A percentile compares a stretch with the other conserved stretches of the same genome.
These are phyloP conservation scores for Falcunculus frontatus DNA, from an alignment of 2,113 vertebrate species.

Conservation along the genomic window DNA sequence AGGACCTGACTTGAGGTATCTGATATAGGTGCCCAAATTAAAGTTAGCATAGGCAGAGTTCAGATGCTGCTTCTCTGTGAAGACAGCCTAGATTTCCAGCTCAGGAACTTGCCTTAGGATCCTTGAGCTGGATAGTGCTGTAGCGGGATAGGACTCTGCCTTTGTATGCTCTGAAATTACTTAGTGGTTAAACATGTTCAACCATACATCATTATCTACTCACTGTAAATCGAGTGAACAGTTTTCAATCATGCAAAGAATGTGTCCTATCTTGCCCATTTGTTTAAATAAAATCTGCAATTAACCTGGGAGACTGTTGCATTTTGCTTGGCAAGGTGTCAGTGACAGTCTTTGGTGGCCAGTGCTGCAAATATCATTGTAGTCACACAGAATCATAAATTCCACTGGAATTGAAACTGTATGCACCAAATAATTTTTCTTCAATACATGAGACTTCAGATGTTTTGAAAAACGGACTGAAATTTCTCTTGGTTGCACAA, in stretches of 20 bases:
- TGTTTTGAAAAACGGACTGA: background rate
- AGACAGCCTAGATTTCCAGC: background rate
- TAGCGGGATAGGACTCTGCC: background rate
- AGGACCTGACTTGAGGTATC: background rate
- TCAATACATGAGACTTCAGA: background rate
- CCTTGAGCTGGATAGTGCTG: background rate
- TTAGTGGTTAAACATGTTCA: background rate
- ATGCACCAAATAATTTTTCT: background rate
- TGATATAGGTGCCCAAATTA: background rate
- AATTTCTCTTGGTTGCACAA: background rate
- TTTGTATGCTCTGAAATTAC: background rate
- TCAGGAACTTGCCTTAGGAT: background rate
- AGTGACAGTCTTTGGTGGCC: background rate
- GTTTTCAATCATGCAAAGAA: fast-evolving
- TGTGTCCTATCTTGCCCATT: background rate
- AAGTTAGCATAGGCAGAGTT: background rate
- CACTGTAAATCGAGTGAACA: background rate
- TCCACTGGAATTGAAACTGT: background rate
- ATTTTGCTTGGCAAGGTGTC: background rate
- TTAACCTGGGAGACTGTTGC: background rate
- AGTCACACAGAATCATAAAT: background rate
- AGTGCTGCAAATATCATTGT: background rate
- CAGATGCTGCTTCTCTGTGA: background rate
- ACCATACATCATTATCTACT: background rate
- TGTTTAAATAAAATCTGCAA: background rate